A percentile compares a stretch with the other conserved stretches of the same genome.
These are phyloP conservation scores for Leptopilina drosophilae DNA, from an alignment of 2,888 invertebrate species.

Conservation along the genomic window DNA sequence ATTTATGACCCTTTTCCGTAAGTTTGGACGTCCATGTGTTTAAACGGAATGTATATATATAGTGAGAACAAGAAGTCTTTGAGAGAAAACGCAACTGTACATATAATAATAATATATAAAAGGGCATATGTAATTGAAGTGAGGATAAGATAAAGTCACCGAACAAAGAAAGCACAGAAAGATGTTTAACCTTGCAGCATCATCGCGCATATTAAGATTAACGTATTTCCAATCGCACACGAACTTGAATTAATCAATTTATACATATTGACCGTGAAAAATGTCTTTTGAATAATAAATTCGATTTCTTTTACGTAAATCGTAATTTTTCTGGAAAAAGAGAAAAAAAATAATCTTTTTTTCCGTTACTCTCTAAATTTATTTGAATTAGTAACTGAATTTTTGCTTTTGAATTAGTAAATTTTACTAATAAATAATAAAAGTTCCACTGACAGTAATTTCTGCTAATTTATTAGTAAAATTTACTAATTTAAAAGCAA, in stretches of 20 bases:
- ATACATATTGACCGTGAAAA: neutral
- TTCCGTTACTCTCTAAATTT: no score
- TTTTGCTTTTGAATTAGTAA: no score
- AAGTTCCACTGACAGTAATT: no score
- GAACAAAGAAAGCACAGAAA: slow-evolving; percentile 39
- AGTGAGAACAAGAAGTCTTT: slow-evolving; percentile 29
- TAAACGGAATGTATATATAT: neutral
- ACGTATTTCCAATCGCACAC: slow-evolving; percentile 30
- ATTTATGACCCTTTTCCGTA: slow-evolving; percentile 7
- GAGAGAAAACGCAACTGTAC: slow-evolving; percentile 18
- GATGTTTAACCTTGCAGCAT: slow-evolving; percentile 46
- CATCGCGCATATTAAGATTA: slow-evolving; percentile 48
- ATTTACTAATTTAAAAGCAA: no score
- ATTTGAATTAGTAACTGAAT: no score
- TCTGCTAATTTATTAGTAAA: no score
- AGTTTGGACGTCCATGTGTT: slow-evolving; percentile 1
- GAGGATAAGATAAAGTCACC: slow-evolving; percentile 30
- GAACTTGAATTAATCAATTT: slow-evolving; percentile 9
- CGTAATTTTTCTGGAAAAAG: no score
- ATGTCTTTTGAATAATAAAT: no score
- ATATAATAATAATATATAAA: slow-evolving; percentile 19
- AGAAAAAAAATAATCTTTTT: no score
- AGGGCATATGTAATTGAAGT: slow-evolving; percentile 32
- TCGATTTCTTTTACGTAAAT: no score
- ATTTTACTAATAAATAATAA: no score